Conservation (phyloP, 2,888 invertebrate species). For the Imbricaverruca yamaguchii region DNA sequence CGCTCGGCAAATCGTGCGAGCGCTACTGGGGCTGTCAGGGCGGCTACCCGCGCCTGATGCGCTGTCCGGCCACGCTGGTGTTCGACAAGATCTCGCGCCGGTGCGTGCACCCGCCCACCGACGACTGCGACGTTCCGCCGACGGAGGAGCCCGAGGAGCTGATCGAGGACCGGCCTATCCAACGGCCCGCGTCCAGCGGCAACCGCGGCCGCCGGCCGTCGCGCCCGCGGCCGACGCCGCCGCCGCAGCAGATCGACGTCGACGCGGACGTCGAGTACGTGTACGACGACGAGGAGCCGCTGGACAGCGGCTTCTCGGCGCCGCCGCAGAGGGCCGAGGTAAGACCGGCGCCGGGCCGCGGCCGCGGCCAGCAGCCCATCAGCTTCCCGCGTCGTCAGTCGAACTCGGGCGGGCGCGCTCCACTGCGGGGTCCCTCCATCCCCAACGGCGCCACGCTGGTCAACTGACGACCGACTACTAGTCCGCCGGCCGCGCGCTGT, state of each 20-base stretch:
- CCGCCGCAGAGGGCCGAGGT: neutral
- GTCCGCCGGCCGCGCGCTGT: neutral
- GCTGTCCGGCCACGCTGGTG: slow-evolving; percentile 84
- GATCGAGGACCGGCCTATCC: neutral
- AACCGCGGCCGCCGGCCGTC: neutral
- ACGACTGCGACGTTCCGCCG: slow-evolving; percentile 77
- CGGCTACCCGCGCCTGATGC: slow-evolving; percentile 80
- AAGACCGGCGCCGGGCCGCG: neutral
- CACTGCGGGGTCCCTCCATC: neutral
- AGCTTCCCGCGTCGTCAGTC: neutral
- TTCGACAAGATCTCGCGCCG: slow-evolving; percentile 73
- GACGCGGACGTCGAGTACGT: neutral
- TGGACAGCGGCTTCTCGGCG: neutral
- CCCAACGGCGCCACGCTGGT: neutral
- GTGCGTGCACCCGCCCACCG: slow-evolving; percentile 82
- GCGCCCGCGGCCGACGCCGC: neutral
- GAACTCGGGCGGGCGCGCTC: neutral
- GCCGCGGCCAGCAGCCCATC: neutral
- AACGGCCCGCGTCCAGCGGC: neutral
- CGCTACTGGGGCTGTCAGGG: slow-evolving; percentile 92
- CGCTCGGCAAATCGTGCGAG: slow-evolving; percentile 85
- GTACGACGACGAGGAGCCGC: neutral
- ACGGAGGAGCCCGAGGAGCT: slow-evolving; percentile 53
- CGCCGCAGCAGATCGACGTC: slow-evolving; percentile 15
- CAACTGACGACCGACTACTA: neutral